Base-by-base conservation (phyloP, 2,113 vertebrate species). In the Pimephales promelas region DNA sequence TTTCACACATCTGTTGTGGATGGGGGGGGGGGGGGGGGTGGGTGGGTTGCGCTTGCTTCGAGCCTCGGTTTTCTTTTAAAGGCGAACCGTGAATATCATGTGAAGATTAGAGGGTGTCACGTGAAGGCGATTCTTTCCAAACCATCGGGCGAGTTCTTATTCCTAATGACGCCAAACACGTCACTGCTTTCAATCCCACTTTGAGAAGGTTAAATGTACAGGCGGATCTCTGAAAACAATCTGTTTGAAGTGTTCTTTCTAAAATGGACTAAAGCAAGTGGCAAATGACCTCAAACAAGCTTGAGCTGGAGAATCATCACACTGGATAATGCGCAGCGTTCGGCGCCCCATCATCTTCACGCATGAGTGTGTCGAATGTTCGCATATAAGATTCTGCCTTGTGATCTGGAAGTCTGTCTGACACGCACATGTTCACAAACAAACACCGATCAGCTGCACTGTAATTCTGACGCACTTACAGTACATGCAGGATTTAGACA, bases 1-100 rank as follows among this genome's bases (percentile, higher is more conserved):
- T 43, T 83, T 87, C 88, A 84, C 85, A 79, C 66, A 74, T 68
- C 47, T 34, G 36, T 84, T 61, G 52, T 85, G 61, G 59, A 20
- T 5, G 24, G 57, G 81, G n/a, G n/a, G n/a, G n/a, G n/a, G n/a
- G n/a, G n/a, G n/a, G n/a, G n/a, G n/a, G n/a, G n/a, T n/a, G n/a
- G n/a, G n/a, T n/a, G n/a, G n/a, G n/a, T n/a, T n/a, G n/a, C n/a
- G 72, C 81, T 83, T 66, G 47, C 79, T 54, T 31, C 18, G 61
- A 68, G 73, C 52, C 43, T 84, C 10, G 31, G 40, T 73, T 77
- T 87, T 84, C 73, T 82, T 82, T 84, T 56, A 73, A 40, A 73
- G 45, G 73, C 54, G 45, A 71, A 24, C 36, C 10, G 72, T 26
- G 73, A 83, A 74, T 40, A 79, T 68, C 52, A 73, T 34, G 22